Evolutionary conservation across 2,113 vertebrate genomes (phyloP).

Genomic region (Myrmecobius fasciatus): DNA sequence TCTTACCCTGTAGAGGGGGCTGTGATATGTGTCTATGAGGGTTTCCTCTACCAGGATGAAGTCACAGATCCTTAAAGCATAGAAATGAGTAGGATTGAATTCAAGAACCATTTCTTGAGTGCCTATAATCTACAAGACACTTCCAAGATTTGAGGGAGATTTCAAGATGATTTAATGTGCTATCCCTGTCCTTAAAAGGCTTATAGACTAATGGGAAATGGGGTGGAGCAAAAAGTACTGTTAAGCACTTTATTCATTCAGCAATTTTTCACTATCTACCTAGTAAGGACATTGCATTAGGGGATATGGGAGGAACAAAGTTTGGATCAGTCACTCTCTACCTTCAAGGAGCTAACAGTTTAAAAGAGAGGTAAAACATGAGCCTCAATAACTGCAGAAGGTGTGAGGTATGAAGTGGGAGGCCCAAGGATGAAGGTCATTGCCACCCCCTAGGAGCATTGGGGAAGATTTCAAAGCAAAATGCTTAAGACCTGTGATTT

Average conservation of each 20-base stretch:
- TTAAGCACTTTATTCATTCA: neutral
- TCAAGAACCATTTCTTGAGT: constrained; percentile 23
- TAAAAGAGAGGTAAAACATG: neutral
- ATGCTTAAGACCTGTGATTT: neutral
- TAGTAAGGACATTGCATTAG: neutral
- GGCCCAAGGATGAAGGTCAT: neutral
- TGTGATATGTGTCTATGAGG: neutral
- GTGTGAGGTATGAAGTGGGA: neutral
- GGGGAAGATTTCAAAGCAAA: neutral
- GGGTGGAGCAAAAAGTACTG: neutral
- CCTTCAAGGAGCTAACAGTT: neutral
- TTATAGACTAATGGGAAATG: neutral
- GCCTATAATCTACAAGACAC: neutral
- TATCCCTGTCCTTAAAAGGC: neutral
- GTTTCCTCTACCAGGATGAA: neutral
- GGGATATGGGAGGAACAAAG: neutral
- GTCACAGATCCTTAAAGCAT: neutral
- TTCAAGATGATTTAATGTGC: neutral
- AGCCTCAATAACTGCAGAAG: neutral
- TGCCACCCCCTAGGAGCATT: neutral
- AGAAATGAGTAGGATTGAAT: neutral
- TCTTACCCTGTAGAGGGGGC: neutral
- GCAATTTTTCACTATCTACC: neutral
- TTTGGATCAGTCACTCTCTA: neutral
- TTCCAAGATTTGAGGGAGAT: neutral